Evolutionary conservation across 2,888 invertebrate genomes (phyloP), one percentile per base, ranked within the genome.

Genomic region (Temnothorax unifasciatus): DNA sequence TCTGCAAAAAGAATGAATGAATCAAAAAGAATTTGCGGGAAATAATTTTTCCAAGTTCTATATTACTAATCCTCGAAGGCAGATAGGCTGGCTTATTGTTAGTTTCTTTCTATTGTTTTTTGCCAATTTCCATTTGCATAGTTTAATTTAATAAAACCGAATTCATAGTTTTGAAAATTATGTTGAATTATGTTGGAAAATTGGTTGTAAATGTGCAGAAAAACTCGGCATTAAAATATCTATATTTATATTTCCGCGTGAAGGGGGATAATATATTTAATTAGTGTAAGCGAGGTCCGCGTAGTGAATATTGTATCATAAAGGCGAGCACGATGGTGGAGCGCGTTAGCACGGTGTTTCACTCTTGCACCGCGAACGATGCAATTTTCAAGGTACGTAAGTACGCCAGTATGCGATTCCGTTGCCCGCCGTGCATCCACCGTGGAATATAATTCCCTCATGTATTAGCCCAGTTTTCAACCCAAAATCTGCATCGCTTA

Each of bases 331-430:
- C 13, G 68, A 29, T 25, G 76, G 38, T 25, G 68, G 25, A 34
- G 69, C 44, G 44, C 69, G 79, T 81, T 81, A 81, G 74, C 59
- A 59, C 21, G n/a, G 34, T 81, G 79, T 81, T 79, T 79, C 79
- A 44, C 47, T 81, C 47, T 73, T 73, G 79, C 74, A 59, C 59
- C 79, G 59, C 79, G 38, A 71, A 81, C 74, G 79, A 73, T 73
- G 79, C 79, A 81, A 81, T 73, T 81, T 81, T 81, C 74, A 73
- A 81, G 79, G 74, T 73, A 81, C 74, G 74, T 73, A 81, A 81
- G 59, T n/a, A n/a, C n/a, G n/a, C 47, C 47, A 47, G 74, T 73
- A 81, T 47, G 73, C 59, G 73, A 73, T 81, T 73, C 21, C 29
- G 74, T 73, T 59, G 21, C 73, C 21, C 18, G 25, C 13, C 52